Percentiles rank a stretch among this genome's conserved stretches.
Evolutionary conservation across 1,140 invertebrate genomes (phyloP).

Genomic region (Metopolophium dirhodum): DNA sequence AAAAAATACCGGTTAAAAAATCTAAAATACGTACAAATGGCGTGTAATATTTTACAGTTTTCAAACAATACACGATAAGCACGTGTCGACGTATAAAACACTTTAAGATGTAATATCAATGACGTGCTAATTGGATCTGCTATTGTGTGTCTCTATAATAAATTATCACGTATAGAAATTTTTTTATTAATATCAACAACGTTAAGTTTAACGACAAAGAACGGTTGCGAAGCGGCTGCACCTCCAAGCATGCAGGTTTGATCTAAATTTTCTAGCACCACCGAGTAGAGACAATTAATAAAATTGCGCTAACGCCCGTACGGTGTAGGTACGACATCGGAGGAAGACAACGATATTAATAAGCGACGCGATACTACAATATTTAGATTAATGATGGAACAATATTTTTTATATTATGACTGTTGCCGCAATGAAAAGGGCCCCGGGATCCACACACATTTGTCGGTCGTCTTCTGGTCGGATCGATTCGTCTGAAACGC

Average conservation of each 20-base stretch:
- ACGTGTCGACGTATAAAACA: not conserved
- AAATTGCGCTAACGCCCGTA: not conserved
- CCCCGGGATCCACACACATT: not conserved
- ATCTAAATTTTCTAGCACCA: not conserved
- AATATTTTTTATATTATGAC: not conserved
- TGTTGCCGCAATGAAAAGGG: not conserved
- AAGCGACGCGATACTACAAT: not conserved
- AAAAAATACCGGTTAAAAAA: not conserved
- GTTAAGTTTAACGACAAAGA: not conserved
- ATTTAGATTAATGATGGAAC: not conserved
- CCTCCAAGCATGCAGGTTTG: accelerated
- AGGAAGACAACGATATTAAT: not conserved
- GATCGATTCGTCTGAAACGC: not conserved
- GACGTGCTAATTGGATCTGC: not conserved
- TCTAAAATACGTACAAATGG: not conserved
- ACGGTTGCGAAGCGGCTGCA: no score
- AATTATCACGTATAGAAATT: no score
- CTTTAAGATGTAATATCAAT: not conserved
- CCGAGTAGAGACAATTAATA: not conserved
- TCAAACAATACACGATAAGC: no score
- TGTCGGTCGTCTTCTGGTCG: not conserved
- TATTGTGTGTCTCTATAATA: not conserved
- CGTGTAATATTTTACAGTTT: not conserved
- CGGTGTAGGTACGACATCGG: not conserved
- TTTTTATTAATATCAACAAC: not conserved